A percentile compares a stretch with the other conserved stretches of the same genome.
phyloP scores from a whole-genome alignment of 1,140 invertebrate species.

The Cylas formicarius region DNA sequence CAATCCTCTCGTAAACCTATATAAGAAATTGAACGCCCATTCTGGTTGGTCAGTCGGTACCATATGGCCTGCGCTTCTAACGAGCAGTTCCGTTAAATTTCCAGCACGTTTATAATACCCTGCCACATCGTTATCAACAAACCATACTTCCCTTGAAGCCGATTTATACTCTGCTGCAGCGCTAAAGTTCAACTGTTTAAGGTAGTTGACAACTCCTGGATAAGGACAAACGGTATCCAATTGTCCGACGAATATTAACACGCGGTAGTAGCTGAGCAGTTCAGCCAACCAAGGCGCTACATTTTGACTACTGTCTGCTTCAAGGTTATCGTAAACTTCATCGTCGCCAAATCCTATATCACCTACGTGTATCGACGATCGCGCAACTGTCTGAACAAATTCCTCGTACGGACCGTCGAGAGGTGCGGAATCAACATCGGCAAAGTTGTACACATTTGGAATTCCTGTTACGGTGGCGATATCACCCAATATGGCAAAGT shows the following conservation, averaged over 20 bases:
- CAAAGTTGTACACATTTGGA: constrained; percentile 14
- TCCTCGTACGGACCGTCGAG: constrained; percentile 8
- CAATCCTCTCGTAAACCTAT: constrained; percentile 55
- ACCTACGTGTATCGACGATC: constrained; percentile 44
- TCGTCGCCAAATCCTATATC: constrained; percentile 44
- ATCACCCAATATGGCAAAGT: too few species aligned
- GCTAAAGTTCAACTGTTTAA: constrained; percentile 57
- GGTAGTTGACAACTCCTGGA: constrained; percentile 63
- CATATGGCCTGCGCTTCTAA: constrained; percentile 74
- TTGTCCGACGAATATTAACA: constrained; percentile 73
- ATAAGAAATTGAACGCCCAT: constrained; percentile 67
- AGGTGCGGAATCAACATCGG: not conserved
- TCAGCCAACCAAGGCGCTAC: constrained; percentile 66
- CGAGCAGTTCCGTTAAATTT: constrained; percentile 66
- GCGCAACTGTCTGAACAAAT: not conserved
- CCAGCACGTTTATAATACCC: constrained; percentile 63
- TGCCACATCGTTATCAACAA: constrained; percentile 57
- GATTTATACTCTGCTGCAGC: constrained; percentile 53
- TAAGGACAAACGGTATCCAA: constrained; percentile 79
- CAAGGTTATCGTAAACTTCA: constrained; percentile 57
- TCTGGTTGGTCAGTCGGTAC: constrained; percentile 70
- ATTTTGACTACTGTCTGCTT: constrained; percentile 73
- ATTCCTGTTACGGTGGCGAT: too few species aligned
- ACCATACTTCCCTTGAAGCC: constrained; percentile 56
- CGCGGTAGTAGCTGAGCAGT: constrained; percentile 57